Evolutionary conservation across 1,140 invertebrate species (phyloP), one percentile per base, ranked within the genome.

Genomic region (Babylonia areolata): DNA sequence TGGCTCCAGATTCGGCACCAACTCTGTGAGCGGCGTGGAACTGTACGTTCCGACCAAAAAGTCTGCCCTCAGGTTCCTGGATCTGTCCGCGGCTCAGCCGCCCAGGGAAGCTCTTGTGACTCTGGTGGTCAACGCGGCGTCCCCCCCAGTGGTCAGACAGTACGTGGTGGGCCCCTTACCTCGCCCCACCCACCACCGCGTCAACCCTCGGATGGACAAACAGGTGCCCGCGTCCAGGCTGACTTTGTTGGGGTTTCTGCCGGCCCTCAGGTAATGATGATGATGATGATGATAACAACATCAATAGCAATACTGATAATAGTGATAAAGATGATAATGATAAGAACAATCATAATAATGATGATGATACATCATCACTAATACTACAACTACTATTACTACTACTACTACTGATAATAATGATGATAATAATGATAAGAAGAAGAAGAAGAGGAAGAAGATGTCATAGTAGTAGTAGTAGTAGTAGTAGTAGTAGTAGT

Each of bases 111-210:
- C 92, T 1, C 88, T 86, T 64, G 91, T 90, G 33, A 87, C 91
- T 1, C 51, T 93, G 11, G 84, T 90, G 33, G 84, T 88, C 9
- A 87, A 89, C n/a, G 85, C 88, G 37, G 40, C 78, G 37, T 33
- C 79, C 3, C 82, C 87, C 0, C 89, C 89, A 0, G 81, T 86
- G 12, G 81, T 92, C 6, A 88, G 91, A 54, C 92, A 93, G 80
- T 91, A 90, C 82, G 84, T 92, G 2, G 88, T 93, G 17, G 90
- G 90, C 6, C 91, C 89, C 17, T 54, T 88, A n/a, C 87, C 87
- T 6, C 35, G 3, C 64, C 87, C 87, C n/a, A 64, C 78, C 23
- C 85, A 86, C 84, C 82, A 86, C 51, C n/a, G 51, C 28, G 58
- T 64, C 69, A 84, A 83, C 85, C 80, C 85, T 54, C 83, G 89